Base-by-base conservation (phyloP, 2,113 vertebrate genomes). In the Poeciliopsis prolifica region DNA sequence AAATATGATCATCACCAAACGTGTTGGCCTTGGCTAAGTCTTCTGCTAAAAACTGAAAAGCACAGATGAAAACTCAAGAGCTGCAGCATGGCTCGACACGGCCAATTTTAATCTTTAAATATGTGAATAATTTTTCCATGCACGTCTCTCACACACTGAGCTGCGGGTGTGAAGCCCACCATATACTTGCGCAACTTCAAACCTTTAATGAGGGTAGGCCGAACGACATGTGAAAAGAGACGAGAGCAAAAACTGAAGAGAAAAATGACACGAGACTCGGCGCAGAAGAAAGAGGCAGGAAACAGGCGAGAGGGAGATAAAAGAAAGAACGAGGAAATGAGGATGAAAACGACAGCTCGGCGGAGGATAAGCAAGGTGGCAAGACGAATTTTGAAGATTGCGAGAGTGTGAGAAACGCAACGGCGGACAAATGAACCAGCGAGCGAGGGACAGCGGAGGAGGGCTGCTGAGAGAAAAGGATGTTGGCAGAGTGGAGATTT, bases 401-500 rank as follows among this genome's bases (percentile, higher is more conserved):
- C 81, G 61, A 54, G 63, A 35, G 68, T 0, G 61, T n/a, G 24
- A 65, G 65, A 69, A 72, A 61, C 26, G 30, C 30, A 33, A 44
- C 63, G 17, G 35, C 10, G 14, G 68, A 67, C 61, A 61, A 71
- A 62, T 74, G 84, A 87, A 79, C 61, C 29, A 72, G 72, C 30
- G 15, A 83, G 74, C 2, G 51, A 82, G 81, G 51, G 70, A 85
- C 6, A 42, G 75, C 68, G 80, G 83, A 87, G 78, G 80, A 83
- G 9, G 70, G 72, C 79, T 61, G 69, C 65, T 44, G 83, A 76
- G 84, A 76, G 70, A 77, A 65, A 67, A 69, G 68, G 82, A 80
- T 65, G 77, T 76, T 78, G 82, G 83, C 81, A 68, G 80, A 65
- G 85, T 78, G 66, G 79, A 77, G 70, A 90, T 90, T 90, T 84